Base-by-base conservation (phyloP, 2,888 invertebrate species). In the Callimorpha dominula region DNA sequence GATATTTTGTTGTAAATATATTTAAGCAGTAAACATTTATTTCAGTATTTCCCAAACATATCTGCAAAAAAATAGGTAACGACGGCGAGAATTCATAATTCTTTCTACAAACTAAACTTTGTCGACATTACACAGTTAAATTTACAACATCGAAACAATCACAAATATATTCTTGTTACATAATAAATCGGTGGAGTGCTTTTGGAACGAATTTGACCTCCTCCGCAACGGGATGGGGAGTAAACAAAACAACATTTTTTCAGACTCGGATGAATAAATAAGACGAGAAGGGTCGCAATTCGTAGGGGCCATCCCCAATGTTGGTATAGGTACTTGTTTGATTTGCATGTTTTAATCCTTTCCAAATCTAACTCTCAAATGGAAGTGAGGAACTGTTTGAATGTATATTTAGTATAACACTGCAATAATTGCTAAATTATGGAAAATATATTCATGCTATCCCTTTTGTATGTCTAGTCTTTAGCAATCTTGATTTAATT, bases 271-370 rank as follows among this genome's bases (percentile, higher is more conserved):
- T 95, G 94, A 95, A 95, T 95, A 95, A 95, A 95, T 94, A 95
- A 95, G 94, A 92, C 90, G 88, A 88, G 89, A 85, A 91, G 94
- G 94, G 94, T 92, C 88, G 92, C 87, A 87, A 74, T 80, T 83
- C 79, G 80, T 83, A 89, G 91, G 93, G 92, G 86, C 88, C 85
- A 89, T 89, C 92, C 92, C 93, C 90, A 90, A 88, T 88, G 89
- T 88, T 88, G 84, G 88, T 91, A 92, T 89, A 87, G 87, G 85
- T 87, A 87, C 91, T 92, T 92, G 92, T 94, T 94, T 94, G 93
- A 95, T 95, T 95, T 94, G 94, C 94, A 95, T 95, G 93, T 94
- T 95, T 93, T 94, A 95, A 95, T 95, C 95, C 94, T 94, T 94
- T 93, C 87, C 82, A 87, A 88, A 89, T 91, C 90, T 88, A 84